Evolutionary conservation across 2,888 invertebrate species (phyloP), one percentile per base, ranked within the genome.

Genomic region (Leucoma salicis): DNA sequence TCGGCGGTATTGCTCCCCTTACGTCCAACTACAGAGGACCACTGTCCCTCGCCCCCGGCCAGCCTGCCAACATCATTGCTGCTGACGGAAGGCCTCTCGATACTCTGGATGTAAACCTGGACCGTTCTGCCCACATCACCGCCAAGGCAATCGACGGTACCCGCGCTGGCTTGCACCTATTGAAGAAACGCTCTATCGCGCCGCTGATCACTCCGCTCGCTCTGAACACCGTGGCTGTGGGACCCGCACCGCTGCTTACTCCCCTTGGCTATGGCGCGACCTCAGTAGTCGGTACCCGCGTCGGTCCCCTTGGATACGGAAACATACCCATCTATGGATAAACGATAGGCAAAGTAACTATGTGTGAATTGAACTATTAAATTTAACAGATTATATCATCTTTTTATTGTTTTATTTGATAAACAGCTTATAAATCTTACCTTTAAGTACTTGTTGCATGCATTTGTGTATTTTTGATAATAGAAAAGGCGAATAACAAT

Each of bases 21-120:
- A 48, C 34, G 31, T 13, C 38, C 57, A 82, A 83, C 74, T 84
- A 82, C 69, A 74, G 81, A 46, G 82, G 78, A 11, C 84, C 85
- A 7, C 70, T 85, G 52, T 87, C 88, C 11, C 74, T 88, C 43
- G 84, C 85, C 0, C 88, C 85, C 7, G 82, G 86, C 24, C 83
- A 85, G 61, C 87, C 87, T 47, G 88, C 88, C 57, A 79, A 78
- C 66, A 70, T 88, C 43, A 61, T 86, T 40, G 84, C 66, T 3
- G 74, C 84, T 11, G 85, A 83, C 53, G 87, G 88, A 66, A 78
- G 84, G 63, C 87, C 87, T 4, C 69, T 88, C 15, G 87, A 87
- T 57, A 88, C 88, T 34, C 60, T 85, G 59, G 86, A 85, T 27
- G 87, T 88, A 14, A 86, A 86, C 73, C 49, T 84, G 69, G 86